Evolutionary conservation across 2,888 invertebrate genomes (phyloP), one percentile per base, ranked within the genome.

Genomic region (Dryadula phaetusa): DNA sequence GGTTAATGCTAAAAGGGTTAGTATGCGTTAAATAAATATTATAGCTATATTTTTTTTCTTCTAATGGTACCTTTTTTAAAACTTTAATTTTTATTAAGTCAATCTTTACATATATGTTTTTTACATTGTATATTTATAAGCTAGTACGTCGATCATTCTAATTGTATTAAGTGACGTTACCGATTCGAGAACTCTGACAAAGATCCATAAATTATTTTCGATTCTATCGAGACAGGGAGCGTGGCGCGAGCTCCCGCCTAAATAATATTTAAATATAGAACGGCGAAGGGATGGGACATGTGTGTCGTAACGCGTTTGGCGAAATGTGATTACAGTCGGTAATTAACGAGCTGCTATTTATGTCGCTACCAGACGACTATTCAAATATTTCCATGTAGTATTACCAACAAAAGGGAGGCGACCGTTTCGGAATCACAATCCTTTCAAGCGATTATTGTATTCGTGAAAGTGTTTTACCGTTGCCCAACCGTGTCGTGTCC

Each of bases 221-320:
- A 86, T 83, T 81, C 83, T 82, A 88, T 87, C 79, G 83, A 81
- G 86, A 86, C 84, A 82, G 83, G 87, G 87, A 88, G 82, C 88
- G 87, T 87, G 88, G 84, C 83, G 75, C 72, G 75, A 82, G 76
- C 87, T 86, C 87, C 88, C 87, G 86, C 84, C 83, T 86, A 87
- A 87, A 88, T 88, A 88, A 85, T 87, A 86, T 90, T 90, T 90
- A 91, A 88, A 89, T 89, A 79, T 92, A 90, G 92, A 92, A 91
- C 88, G 74, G 89, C 90, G 88, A 92, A 92, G 92, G 92, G 92
- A 92, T 92, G 91, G 87, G 90, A 90, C 92, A 92, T 89, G 86
- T 92, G 91, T 89, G 88, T 87, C 83, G 90, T 89, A 90, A 92
- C 90, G 90, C 84, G 83, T 91, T 90, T 92, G 92, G 92, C 92